These are phyloP conservation scores for Drosophila mercatorum DNA, from an alignment of 2,888 invertebrate species.

Conservation along the genomic window DNA sequence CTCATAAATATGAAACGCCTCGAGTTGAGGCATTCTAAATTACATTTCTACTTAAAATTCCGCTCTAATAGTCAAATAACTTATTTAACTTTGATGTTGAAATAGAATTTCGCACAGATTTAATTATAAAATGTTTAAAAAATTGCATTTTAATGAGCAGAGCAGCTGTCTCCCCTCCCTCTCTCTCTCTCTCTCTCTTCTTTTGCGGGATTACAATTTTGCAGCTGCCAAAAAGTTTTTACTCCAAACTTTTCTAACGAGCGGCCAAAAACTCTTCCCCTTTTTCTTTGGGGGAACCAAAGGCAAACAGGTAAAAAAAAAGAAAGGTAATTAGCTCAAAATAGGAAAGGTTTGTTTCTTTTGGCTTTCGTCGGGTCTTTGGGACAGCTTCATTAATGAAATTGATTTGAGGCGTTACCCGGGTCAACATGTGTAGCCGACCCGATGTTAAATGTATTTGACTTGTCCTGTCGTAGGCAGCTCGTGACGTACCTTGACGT, in stretches of 20 bases:
- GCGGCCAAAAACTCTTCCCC: neutral
- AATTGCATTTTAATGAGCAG: slow-evolving; percentile 22
- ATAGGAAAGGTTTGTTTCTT: slow-evolving; percentile 29
- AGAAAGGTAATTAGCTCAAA: slow-evolving; percentile 57
- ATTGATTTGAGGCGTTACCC: slow-evolving; percentile 42
- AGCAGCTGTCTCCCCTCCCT: neutral
- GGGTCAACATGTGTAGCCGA: slow-evolving; percentile 21
- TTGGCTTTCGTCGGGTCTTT: neutral
- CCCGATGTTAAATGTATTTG: slow-evolving; percentile 18
- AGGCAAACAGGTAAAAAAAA: slow-evolving; percentile 1
- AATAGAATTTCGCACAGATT: slow-evolving; percentile 59
- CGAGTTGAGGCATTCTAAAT: slow-evolving; percentile 15
- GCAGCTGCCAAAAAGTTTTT: slow-evolving; percentile 8
- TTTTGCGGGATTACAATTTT: slow-evolving; percentile 1
- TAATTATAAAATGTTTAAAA: slow-evolving; percentile 33
- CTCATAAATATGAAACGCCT: slow-evolving; percentile 8
- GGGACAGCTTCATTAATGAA: slow-evolving; percentile 34
- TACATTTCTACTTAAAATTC: neutral
- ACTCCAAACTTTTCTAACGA: slow-evolving; percentile 15
- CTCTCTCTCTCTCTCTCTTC: neutral
- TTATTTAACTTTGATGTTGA: slow-evolving; percentile 33
- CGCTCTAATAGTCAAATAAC: neutral
- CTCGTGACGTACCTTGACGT: neutral
- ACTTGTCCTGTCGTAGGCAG: slow-evolving; percentile 9
- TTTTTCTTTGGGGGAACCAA: neutral